Evolutionary conservation across 2,797 vertebrate species (phyloP), one percentile per base, ranked within the genome.

Genomic region (Psittacula derbiana): DNA sequence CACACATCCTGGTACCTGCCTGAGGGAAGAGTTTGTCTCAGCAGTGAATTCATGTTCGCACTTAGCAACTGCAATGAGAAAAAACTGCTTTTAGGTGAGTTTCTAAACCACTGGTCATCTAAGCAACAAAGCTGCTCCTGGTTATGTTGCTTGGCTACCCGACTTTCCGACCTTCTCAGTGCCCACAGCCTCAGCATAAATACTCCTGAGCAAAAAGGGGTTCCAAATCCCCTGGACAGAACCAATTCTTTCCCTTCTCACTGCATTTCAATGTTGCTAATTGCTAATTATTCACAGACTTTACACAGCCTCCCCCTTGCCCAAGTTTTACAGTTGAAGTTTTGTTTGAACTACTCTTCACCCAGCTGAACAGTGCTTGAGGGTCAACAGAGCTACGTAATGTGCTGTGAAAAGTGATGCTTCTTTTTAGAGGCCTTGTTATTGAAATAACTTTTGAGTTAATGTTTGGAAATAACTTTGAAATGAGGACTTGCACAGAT

Each of bases 391-490:
- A 70, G 62, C 66, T 71, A 17, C 2, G 40, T 93, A 60, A n/a
- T 40, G 60, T 40, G 49, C 88, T 92, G 64, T 65, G 80, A 92
- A 90, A 96, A 96, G 94, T 47, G 90, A 93, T 67, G 93, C 83
- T 93, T 73, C 95, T 87, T 90, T 82, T 69, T 62, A 94, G 65
- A 93, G 80, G 78, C 44, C 83, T 95, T 12, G 3, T 85, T 95
- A 94, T 47, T 96, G 86, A 82, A 95, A 90, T 53, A 97, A 95
- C 74, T 95, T 95, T 73, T 65, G 85, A 91, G 79, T 70, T 93
- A 91, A 85, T 69, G 91, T 72, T 96, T 93, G 92, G 93, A 96
- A 97, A 96, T 93, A 96, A 95, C 78, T 96, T 87, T 87, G 83
- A 90, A 95, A 95, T 78, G 78, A 95, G 80, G 83, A 80, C 80